phyloP scores from a whole-genome alignment of 2,888 invertebrate species.

The Aromia moschata region DNA sequence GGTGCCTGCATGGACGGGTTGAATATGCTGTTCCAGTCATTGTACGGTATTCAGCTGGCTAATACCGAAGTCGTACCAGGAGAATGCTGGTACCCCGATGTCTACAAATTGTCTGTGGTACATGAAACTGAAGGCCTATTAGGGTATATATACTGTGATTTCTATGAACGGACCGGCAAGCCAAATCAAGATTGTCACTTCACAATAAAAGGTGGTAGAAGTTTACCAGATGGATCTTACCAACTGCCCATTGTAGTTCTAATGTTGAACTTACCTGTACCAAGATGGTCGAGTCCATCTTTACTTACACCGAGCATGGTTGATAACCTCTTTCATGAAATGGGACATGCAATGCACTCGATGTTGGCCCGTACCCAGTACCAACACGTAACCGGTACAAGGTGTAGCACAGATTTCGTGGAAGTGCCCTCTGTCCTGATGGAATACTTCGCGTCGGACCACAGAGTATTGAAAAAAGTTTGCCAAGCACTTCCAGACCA shows the following conservation, averaged over 20 bases:
- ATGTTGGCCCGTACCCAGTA: constrained; percentile 95
- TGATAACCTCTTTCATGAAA: constrained; percentile 98
- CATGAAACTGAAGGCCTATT: constrained; percentile 83
- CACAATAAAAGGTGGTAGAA: constrained; percentile 94
- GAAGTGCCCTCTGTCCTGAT: constrained; percentile 99
- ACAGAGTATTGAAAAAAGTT: constrained; percentile 84
- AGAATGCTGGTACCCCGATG: constrained; percentile 77
- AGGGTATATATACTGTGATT: constrained; percentile 81
- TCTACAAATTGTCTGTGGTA: constrained; percentile 91
- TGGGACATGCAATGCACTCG: constrained; percentile 99
- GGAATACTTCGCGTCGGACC: constrained; percentile 96
- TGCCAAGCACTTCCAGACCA: constrained; percentile 91
- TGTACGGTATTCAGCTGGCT: constrained; percentile 84
- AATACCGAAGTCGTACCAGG: constrained; percentile 77
- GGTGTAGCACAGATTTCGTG: constrained; percentile 97
- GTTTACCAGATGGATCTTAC: constrained; percentile 79
- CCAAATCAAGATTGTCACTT: constrained; percentile 98
- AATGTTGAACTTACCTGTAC: constrained; percentile 86
- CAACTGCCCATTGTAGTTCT: constrained; percentile 94
- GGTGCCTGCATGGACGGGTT: constrained; percentile 98
- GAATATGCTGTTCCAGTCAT: constrained; percentile 82
- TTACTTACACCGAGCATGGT: constrained; percentile 85
- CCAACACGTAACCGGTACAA: constrained; percentile 97
- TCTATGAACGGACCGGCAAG: constrained; percentile 91
- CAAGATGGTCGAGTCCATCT: constrained; percentile 79